phyloP scores from a whole-genome alignment of 2,888 invertebrate genomes.

The Lordiphosa andalusiaca region DNA sequence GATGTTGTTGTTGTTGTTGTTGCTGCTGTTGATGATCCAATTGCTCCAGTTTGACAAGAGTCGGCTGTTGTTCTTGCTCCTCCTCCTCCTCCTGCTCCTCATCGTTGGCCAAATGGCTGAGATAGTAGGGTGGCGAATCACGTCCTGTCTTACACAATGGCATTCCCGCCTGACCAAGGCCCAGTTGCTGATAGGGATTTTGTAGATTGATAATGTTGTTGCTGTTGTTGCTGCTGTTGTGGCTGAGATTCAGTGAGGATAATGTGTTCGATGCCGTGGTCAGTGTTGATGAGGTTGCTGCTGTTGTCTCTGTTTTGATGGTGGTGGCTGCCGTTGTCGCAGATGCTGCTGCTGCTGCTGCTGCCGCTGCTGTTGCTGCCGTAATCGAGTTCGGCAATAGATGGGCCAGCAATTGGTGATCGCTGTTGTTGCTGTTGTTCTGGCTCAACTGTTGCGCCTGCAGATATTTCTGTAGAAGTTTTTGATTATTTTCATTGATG shows the following conservation, averaged over 20 bases:
- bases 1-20: slow-evolving; percentile 53
- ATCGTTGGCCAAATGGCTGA: slow-evolving; percentile 12
- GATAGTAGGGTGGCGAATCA: slow-evolving; percentile 50
- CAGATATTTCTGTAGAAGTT: slow-evolving; percentile 77
- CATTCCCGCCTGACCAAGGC: slow-evolving; percentile 54
- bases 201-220: slow-evolving; percentile 65
- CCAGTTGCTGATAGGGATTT: slow-evolving; percentile 62
- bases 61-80: slow-evolving; percentile 54
- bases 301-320: slow-evolving; percentile 57
- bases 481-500: slow-evolving; percentile 59
- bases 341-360: slow-evolving; percentile 44
- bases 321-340: slow-evolving; percentile 40
- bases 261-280: slow-evolving; percentile 67
- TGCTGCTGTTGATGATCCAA: slow-evolving; percentile 64
- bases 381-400: slow-evolving; percentile 67
- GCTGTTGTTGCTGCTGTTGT: slow-evolving; percentile 53
- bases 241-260: slow-evolving; percentile 59
- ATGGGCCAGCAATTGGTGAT: slow-evolving; percentile 59
- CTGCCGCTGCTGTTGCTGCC: slow-evolving; percentile 49
- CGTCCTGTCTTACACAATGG: slow-evolving; percentile 54
- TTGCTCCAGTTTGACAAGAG: slow-evolving; percentile 46
- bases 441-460: slow-evolving; percentile 71
- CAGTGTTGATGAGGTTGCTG: slow-evolving; percentile 59
- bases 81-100: slow-evolving; percentile 38
- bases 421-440: slow-evolving; percentile 44